Evolutionary conservation across 2,113 vertebrate species (phyloP).

Genomic region (Polypterus senegalus): DNA sequence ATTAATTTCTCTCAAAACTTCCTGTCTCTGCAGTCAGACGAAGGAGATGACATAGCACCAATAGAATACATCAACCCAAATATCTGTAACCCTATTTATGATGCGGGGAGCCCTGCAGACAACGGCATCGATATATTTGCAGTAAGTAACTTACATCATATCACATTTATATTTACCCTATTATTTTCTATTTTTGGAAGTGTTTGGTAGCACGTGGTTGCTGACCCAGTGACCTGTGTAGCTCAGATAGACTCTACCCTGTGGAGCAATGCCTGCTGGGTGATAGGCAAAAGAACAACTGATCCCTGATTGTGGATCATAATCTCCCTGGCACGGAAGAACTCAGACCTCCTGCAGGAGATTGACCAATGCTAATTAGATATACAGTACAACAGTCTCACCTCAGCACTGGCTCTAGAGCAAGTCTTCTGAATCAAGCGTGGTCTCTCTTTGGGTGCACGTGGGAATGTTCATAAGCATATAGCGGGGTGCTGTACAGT

Average conservation of each 20-base stretch:
- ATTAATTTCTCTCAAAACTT: no score
- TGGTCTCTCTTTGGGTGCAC: no score
- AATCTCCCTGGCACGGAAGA: no score
- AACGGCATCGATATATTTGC: background rate
- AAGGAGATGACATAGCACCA: constrained; percentile 21
- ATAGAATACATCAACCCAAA: constrained; percentile 17
- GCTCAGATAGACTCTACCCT: background rate
- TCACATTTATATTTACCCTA: background rate
- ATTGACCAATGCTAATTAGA: no score
- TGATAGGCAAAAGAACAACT: background rate
- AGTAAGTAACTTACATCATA: constrained; percentile 17
- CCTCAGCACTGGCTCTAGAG: no score
- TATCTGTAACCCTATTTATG: constrained; percentile 49
- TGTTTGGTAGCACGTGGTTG: no score
- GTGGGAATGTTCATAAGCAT: no score
- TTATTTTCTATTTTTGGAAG: background rate
- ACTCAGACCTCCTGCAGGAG: no score
- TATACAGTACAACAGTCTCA: no score
- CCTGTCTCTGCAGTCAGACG: constrained; percentile 25
- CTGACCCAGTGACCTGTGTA: background rate
- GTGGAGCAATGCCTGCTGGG: background rate
- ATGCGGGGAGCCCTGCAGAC: constrained; percentile 15
- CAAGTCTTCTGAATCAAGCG: no score
- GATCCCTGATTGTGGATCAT: background rate
- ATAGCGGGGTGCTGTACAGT: no score